These are phyloP conservation scores for Craterocephalus amniculus DNA, from an alignment of 2,797 vertebrate genomes.

Conservation along the genomic window DNA sequence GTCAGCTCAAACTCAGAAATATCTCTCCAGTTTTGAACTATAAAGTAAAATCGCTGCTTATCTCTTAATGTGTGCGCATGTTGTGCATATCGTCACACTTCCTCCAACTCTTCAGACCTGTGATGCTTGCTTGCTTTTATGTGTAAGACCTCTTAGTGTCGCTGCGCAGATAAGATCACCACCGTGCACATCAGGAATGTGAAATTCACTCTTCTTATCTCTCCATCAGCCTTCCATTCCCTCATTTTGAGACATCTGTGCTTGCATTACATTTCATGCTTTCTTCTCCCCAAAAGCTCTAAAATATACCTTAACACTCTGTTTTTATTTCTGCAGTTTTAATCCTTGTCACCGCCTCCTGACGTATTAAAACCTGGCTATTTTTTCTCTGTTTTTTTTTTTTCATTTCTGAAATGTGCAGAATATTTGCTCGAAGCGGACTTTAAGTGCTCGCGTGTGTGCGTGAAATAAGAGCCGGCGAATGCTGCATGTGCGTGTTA, in stretches of 20 bases:
- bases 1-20: background rate
- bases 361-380: background rate
- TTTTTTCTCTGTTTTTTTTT: background rate
- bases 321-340: background rate
- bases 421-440: background rate
- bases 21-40: background rate
- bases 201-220: slow-evolving; percentile 50
- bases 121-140: slow-evolving; percentile 10
- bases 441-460: slow-evolving; percentile 15
- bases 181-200: slow-evolving; percentile 50
- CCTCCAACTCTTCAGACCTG: background rate
- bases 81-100: background rate
- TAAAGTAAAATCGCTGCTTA: background rate
- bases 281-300: background rate
- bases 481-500: slow-evolving; percentile 10
- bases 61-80: background rate
- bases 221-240: slow-evolving; percentile 12
- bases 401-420: background rate
- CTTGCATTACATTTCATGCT: background rate
- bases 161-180: slow-evolving; percentile 35
- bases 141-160: slow-evolving; percentile 15
- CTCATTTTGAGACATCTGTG: background rate
- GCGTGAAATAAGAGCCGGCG: slow-evolving; percentile 19
- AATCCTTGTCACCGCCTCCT: background rate
- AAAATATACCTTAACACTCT: background rate